phyloP scores from a whole-genome alignment of 2,797 vertebrate genomes.

The Pogonophryne albipinna region DNA sequence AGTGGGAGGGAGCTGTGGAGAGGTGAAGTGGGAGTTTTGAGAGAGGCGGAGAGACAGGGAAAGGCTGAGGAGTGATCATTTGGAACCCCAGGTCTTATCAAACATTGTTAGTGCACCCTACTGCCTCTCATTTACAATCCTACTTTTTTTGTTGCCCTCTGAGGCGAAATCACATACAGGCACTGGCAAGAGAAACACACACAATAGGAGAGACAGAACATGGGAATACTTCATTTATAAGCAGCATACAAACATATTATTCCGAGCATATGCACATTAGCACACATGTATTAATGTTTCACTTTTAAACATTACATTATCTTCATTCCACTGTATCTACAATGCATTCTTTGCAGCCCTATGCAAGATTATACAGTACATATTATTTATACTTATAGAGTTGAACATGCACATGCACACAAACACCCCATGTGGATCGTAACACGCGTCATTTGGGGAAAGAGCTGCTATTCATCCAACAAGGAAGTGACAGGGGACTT shows the following conservation, averaged over 20 bases:
- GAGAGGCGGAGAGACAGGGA: constrained; percentile 31
- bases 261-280: not conserved
- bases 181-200: constrained; percentile 37
- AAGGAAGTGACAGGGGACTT: constrained; percentile 29
- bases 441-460: constrained; percentile 7
- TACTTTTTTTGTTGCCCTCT: constrained; percentile 3
- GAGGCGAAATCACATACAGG: constrained; percentile 8
- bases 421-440: not conserved
- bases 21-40: constrained; percentile 42
- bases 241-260: not conserved
- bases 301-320: not conserved
- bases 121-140: constrained; percentile 71
- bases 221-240: constrained; percentile 21
- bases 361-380: not conserved
- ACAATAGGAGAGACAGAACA: constrained; percentile 17
- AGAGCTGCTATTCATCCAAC: constrained; percentile 34
- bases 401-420: not conserved
- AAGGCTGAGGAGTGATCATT: constrained; percentile 70
- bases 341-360: not conserved
- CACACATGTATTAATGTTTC: not conserved
- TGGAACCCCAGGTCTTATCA: constrained; percentile 74
- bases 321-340: not conserved
- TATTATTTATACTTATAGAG: not conserved
- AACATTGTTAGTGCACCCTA: constrained; percentile 74
- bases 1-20: constrained; percentile 54